phyloP scores from a whole-genome alignment of 2,113 vertebrate species.

The Caretta caretta region DNA sequence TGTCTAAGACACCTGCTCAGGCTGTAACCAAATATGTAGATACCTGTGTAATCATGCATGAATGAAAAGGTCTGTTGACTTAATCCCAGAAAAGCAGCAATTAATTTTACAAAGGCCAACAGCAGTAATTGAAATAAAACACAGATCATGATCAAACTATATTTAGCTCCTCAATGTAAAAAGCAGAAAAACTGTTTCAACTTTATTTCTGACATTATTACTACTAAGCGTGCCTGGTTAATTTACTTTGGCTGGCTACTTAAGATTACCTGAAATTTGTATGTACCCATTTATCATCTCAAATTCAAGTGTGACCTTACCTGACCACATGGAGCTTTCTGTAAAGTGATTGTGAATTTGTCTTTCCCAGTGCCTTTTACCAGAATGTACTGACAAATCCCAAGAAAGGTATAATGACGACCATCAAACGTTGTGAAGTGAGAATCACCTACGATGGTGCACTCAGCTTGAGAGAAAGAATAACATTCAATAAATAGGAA shows the following conservation, averaged over 20 bases:
- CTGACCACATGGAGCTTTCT: conserved; percentile 92
- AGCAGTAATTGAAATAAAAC: background rate
- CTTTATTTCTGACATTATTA: background rate
- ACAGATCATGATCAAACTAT: background rate
- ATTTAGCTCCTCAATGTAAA: background rate
- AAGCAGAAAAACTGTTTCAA: background rate
- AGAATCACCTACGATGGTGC: conserved; percentile 90
- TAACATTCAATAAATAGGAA: background rate
- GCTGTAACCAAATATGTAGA: conserved; percentile 44
- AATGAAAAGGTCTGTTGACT: conserved; percentile 34
- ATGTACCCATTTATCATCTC: background rate
- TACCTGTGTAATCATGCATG: background rate
- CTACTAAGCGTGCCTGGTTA: background rate
- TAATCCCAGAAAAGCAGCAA: conserved; percentile 15
- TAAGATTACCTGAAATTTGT: background rate
- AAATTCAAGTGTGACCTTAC: conserved; percentile 73
- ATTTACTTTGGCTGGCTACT: background rate
- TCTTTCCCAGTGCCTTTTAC: conserved; percentile 92
- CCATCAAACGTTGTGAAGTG: conserved; percentile 97
- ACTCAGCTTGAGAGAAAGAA: conserved; percentile 84
- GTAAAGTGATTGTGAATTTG: conserved; percentile 92
- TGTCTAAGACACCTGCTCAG: conserved; percentile 33
- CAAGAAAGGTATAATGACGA: conserved; percentile 93
- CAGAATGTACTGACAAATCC: conserved; percentile 94
- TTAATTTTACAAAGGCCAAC: conserved; percentile 21